Evolutionary conservation across 2,113 vertebrate species (phyloP).

Genomic region (Aspiorhynchus laticeps): DNA sequence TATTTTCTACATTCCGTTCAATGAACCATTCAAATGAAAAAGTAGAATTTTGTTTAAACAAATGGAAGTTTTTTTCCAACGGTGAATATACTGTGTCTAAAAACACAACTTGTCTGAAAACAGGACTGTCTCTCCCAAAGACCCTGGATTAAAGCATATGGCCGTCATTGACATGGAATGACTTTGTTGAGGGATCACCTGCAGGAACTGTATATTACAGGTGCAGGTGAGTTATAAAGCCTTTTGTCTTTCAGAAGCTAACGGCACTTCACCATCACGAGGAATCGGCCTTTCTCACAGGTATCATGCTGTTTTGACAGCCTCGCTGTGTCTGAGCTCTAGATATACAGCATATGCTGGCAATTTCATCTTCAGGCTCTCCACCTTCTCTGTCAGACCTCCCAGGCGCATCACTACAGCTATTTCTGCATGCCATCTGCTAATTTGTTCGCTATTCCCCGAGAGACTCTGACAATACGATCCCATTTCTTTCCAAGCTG

Average conservation of each 20-base stretch:
- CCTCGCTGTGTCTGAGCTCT: slow-evolving; percentile 39
- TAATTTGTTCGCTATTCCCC: slow-evolving; percentile 40
- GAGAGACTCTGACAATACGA: slow-evolving; percentile 44
- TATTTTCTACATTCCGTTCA: not conserved
- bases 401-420: slow-evolving; percentile 43
- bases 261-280: slow-evolving; percentile 9
- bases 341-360: slow-evolving; percentile 51
- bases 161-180: not conserved
- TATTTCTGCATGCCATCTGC: slow-evolving; percentile 58
- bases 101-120: not conserved
- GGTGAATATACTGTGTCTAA: not conserved
- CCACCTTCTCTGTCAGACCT: slow-evolving; percentile 49
- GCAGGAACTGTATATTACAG: not conserved
- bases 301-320: slow-evolving; percentile 44
- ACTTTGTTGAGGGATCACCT: not conserved
- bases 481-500: slow-evolving; percentile 24
- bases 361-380: slow-evolving; percentile 43
- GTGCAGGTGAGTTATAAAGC: not conserved
- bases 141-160: slow-evolving; percentile 1
- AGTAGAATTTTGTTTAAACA: not conserved
- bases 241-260: slow-evolving; percentile 15
- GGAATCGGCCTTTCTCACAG: slow-evolving; percentile 35
- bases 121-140: not conserved
- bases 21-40: not conserved
- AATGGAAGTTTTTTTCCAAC: not conserved